These are phyloP conservation scores for Squalus acanthias DNA, from an alignment of 2,797 vertebrate species.

Conservation along the genomic window DNA sequence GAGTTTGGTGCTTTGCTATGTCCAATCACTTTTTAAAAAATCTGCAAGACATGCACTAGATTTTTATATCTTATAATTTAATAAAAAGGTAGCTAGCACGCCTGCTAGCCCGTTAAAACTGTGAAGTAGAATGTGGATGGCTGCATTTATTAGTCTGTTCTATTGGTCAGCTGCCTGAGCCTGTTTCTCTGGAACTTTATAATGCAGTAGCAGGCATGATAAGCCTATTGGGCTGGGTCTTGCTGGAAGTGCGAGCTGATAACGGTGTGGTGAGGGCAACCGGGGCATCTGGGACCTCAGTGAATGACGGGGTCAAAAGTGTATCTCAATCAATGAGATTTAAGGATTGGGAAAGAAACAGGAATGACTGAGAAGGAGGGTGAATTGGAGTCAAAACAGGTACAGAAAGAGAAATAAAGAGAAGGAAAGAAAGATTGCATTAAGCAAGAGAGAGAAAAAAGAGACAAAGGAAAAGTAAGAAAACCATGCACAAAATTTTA, in stretches of 20 bases:
- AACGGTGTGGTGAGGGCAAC: neutral
- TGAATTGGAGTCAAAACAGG: neutral
- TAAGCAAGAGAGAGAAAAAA: neutral
- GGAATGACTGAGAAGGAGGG: neutral
- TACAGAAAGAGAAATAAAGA: neutral
- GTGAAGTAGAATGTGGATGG: neutral
- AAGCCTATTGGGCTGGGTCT: neutral
- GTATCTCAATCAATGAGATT: neutral
- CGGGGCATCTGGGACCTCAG: neutral
- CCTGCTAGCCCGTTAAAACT: neutral
- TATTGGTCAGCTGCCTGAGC: neutral
- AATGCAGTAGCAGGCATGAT: neutral
- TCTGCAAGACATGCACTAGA: no score
- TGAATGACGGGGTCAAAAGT: neutral
- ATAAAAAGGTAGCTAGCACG: neutral
- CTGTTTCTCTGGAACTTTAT: neutral
- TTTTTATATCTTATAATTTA: neutral
- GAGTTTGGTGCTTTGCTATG: neutral
- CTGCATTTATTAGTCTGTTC: neutral
- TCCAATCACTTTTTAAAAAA: no score
- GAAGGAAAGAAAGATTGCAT: neutral
- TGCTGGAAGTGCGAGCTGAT: neutral
- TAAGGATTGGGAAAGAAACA: neutral
- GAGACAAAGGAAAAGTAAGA: neutral
- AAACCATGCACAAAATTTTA: neutral